Evolutionary conservation across 2,888 invertebrate species (phyloP), one percentile per base, ranked within the genome.

Genomic region (Myopa tessellatipennis): DNA sequence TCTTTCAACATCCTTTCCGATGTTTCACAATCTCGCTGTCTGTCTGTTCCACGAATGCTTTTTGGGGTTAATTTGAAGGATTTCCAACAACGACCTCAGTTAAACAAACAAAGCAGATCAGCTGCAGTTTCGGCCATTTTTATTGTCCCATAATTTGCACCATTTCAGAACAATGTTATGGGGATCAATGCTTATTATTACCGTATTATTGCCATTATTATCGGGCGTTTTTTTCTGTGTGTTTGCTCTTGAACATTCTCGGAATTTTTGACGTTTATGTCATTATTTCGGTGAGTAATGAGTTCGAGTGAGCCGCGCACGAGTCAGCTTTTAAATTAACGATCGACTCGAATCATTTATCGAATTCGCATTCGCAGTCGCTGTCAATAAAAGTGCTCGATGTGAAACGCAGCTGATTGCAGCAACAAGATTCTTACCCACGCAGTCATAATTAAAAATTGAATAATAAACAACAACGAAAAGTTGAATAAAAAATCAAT

Each of bases 381-480:
- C 61, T 26, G 61, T 63, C 65, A 38, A 65, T 65, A 65, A 65
- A 38, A 65, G 10, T 60, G 60, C 26, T 4, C 10, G 34, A 61
- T 26, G 34, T 26, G 61, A 26, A 5, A 61, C 26, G 65, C 65
- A 36, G 34, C 65, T 65, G 65, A 65, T 34, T 34, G 65, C 8
- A 14, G 26, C 26, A 18, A 36, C 65, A 14, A 12, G 65, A 65
- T 65, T 65, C 38, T 65, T 65, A 61, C 65, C 65, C 65, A 65
- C 65, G 65, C 65, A 65, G 12, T 65, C 38, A 36, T 65, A 65
- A 65, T 65, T 65, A 65, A 65, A 14, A 65, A 65, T 4, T 55
- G 16, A 55, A 55, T 55, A 18, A n/a, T 61, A 10, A 61, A 26
- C 5, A 26, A 61, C 26, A 10, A 61, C 1, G 26, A 61, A 61